A percentile compares a stretch with the other conserved stretches of the same genome.
These are phyloP conservation scores for Xylocampa areola DNA, from an alignment of 2,888 invertebrate genomes.

Conservation along the genomic window DNA sequence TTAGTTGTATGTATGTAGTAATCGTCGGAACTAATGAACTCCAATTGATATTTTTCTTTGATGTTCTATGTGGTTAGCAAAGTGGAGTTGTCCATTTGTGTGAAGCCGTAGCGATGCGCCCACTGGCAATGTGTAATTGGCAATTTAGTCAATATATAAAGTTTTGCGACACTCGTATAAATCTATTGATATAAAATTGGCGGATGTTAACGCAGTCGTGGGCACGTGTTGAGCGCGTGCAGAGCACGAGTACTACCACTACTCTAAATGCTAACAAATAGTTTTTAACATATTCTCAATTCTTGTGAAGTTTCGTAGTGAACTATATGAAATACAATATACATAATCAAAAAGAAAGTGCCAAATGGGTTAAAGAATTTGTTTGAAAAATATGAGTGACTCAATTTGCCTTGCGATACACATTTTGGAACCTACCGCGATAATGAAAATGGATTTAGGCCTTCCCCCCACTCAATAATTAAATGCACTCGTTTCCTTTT, in stretches of 20 bases:
- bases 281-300: too few relatives aligned
- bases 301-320: too few relatives aligned
- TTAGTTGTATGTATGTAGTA: constrained; percentile 17
- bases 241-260: constrained; percentile 14
- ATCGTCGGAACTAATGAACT: constrained; percentile 40
- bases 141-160: constrained; percentile 35
- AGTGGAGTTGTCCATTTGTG: constrained; percentile 37
- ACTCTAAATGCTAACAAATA: too few relatives aligned
- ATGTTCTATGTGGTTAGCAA: constrained; percentile 37
- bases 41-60: constrained; percentile 41
- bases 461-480: too few relatives aligned
- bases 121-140: constrained; percentile 30
- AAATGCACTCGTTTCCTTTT: too few relatives aligned
- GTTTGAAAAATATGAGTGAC: constrained; percentile 13
- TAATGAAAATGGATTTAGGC: constrained; percentile 27
- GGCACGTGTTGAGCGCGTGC: constrained; percentile 19
- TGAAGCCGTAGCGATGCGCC: constrained; percentile 28
- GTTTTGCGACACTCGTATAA: constrained; percentile 16
- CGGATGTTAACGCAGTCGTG: constrained; percentile 10
- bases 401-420: constrained; percentile 5
- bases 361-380: constrained; percentile 14
- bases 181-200: constrained; percentile 21
- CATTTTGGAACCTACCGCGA: neutral
- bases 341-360: constrained; percentile 8
- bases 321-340: too few relatives aligned